phyloP scores from a whole-genome alignment of 1,140 invertebrate genomes.

The Drosophila bipectinata region DNA sequence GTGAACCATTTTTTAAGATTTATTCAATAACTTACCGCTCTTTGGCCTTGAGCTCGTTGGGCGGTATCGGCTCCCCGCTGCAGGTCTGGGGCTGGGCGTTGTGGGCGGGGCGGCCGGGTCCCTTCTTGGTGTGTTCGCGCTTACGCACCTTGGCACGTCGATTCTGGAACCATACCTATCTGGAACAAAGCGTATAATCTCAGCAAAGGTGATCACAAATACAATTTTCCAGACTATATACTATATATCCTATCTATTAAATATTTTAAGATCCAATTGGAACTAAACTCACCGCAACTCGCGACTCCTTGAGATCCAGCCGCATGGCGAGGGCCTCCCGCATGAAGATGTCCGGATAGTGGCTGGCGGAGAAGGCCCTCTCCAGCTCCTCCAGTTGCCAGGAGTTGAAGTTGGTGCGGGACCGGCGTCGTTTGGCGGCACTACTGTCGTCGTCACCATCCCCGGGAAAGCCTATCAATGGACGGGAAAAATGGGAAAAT shows the following conservation, averaged over 20 bases:
- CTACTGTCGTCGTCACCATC: constrained; percentile 84
- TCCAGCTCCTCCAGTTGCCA: constrained; percentile 99
- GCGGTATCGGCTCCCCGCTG: constrained; percentile 98
- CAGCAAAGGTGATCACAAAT: constrained; percentile 63
- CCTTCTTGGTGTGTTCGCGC: constrained; percentile 99
- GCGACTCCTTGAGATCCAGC: constrained; percentile 97
- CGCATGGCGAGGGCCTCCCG: constrained; percentile 97
- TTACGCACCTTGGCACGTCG: constrained; percentile 99
- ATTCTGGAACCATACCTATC: constrained; percentile 99
- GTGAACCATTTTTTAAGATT: background rate
- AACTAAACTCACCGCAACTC: constrained; percentile 95
- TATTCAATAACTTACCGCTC: constrained; percentile 87
- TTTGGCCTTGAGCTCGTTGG: constrained; percentile 95
- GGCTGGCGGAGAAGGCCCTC: constrained; percentile 96
- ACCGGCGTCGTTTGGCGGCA: constrained; percentile 90
- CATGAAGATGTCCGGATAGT: constrained; percentile 99
- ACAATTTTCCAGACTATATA: background rate
- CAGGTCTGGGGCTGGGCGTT: constrained; percentile 99
- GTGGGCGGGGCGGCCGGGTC: constrained; percentile 98
- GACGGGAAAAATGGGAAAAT: constrained; percentile 3
- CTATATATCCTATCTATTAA: too few relatives aligned
- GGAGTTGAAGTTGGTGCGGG: constrained; percentile 98
- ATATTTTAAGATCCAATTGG: constrained; percentile 13
- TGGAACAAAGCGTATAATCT: constrained; percentile 84
- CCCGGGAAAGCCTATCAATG: constrained; percentile 78